A percentile compares a stretch with the other conserved stretches of the same genome.
Evolutionary conservation across 2,113 vertebrate genomes (phyloP).

Genomic region (Nettapus auritus): DNA sequence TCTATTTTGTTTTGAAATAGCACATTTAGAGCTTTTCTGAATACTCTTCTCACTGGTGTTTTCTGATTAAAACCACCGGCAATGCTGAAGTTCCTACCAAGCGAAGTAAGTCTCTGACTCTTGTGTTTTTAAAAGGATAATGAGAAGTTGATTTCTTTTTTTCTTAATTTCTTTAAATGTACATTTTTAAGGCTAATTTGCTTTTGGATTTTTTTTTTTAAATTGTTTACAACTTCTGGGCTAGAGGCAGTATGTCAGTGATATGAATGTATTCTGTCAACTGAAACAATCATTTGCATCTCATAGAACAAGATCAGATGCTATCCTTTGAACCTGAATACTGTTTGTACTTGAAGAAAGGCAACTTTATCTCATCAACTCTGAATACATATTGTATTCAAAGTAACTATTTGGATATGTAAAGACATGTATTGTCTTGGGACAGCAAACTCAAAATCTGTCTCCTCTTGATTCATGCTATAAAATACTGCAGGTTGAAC

Average conservation of each 20-base stretch:
- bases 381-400: neutral
- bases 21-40: neutral
- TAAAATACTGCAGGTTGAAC: neutral
- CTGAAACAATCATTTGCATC: slow-evolving; percentile 22
- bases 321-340: slow-evolving; percentile 23
- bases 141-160: neutral
- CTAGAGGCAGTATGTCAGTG: neutral
- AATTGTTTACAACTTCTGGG: neutral
- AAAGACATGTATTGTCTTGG: neutral
- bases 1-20: neutral
- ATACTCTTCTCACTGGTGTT: neutral
- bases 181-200: neutral
- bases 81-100: neutral
- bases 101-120: neutral
- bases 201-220: neutral
- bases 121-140: neutral
- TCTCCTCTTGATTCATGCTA: neutral
- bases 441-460: neutral
- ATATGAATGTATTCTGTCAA: neutral
- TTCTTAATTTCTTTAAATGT: neutral
- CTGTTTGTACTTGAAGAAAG: slow-evolving; percentile 34
- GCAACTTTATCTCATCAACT: slow-evolving; percentile 23
- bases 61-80: neutral
- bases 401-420: slow-evolving; percentile 9
- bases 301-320: neutral